A percentile compares a stretch with the other conserved stretches of the same genome.
phyloP scores from a whole-genome alignment of 2,797 vertebrate genomes.

The Cephalopachus bancanus region DNA sequence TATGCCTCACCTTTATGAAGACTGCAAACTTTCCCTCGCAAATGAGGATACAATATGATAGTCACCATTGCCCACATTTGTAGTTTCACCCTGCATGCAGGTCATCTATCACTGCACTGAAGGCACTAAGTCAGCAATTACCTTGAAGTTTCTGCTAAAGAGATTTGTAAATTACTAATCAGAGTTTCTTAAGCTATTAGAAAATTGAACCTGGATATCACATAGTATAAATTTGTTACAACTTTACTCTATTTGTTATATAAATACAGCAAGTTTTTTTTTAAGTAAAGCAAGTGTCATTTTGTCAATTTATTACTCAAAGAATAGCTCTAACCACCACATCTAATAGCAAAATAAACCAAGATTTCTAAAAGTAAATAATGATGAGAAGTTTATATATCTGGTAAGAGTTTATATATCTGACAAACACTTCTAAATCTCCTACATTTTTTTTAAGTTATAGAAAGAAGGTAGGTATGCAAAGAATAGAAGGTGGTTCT shows the following conservation, averaged over 20 bases:
- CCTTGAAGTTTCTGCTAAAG: slow-evolving; percentile 80
- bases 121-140: slow-evolving; percentile 50
- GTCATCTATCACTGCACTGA: slow-evolving; percentile 57
- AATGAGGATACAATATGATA: neutral
- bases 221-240: slow-evolving; percentile 14
- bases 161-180: slow-evolving; percentile 81
- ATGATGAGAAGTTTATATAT: neutral
- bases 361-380: neutral
- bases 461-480: slow-evolving; percentile 62
- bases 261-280: slow-evolving; percentile 26
- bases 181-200: slow-evolving; percentile 78
- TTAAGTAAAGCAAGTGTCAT: neutral
- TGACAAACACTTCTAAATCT: neutral
- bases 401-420: neutral
- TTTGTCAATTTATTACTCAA: neutral
- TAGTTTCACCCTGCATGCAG: slow-evolving; percentile 56
- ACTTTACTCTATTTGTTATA: slow-evolving; percentile 51
- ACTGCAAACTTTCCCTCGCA: neutral
- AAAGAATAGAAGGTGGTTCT: slow-evolving; percentile 84
- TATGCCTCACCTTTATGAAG: neutral
- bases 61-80: neutral
- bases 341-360: neutral
- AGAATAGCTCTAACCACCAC: neutral
- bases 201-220: slow-evolving; percentile 63
- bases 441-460: neutral